Conservation (phyloP, 2,113 vertebrate species). For the Lasiurus cinereus region DNA sequence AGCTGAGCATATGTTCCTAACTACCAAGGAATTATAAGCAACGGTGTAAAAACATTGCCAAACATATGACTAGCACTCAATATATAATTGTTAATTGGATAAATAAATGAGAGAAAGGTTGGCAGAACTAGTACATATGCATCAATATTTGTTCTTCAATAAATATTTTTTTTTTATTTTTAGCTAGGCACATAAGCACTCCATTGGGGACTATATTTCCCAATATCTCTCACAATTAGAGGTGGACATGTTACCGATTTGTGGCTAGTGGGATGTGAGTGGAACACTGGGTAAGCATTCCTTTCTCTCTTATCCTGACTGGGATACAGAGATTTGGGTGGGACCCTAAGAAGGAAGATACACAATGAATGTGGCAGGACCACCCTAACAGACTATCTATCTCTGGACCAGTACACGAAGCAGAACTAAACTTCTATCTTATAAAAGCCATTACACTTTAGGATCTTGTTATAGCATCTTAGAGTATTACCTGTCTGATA, state of each 20-base stretch:
- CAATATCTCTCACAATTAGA: background rate
- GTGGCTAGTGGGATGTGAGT: background rate
- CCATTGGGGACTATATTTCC: background rate
- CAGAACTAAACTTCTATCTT: background rate
- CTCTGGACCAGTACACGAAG: background rate
- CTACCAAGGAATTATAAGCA: background rate
- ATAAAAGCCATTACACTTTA: background rate
- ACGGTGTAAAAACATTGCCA: background rate
- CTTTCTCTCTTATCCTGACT: background rate
- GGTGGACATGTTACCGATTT: background rate
- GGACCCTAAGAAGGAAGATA: background rate
- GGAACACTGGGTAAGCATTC: background rate
- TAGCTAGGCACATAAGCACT: background rate
- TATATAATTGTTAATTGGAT: background rate
- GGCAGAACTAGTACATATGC: background rate
- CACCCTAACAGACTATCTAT: background rate
- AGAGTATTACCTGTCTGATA: background rate
- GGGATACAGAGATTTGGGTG: background rate
- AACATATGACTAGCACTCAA: background rate
- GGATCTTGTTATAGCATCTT: background rate
- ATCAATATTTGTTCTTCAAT: background rate
- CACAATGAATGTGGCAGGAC: rapidly evolving
- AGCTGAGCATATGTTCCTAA: background rate
- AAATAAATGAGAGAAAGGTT: background rate
- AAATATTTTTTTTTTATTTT: background rate